These are phyloP conservation scores for Chinchilla lanigera DNA, from an alignment of 2,113 vertebrate species.

Conservation along the genomic window DNA sequence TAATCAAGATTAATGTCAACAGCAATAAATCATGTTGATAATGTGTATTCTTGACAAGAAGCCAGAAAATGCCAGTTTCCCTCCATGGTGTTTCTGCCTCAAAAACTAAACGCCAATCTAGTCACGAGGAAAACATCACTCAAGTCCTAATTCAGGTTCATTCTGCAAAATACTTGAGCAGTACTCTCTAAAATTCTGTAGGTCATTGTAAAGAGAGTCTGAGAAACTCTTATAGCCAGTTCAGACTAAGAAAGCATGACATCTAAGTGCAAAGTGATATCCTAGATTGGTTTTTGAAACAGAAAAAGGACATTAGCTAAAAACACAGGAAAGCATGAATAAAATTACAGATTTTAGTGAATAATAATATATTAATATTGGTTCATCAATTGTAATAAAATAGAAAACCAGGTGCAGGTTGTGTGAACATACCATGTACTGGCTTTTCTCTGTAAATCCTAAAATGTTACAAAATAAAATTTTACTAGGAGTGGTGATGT, in stretches of 20 bases:
- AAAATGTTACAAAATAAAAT: slow-evolving; percentile 16
- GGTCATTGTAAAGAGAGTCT: not conserved
- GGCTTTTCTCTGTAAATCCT: not conserved
- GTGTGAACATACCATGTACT: not conserved
- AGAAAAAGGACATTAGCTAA: not conserved
- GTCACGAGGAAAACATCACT: not conserved
- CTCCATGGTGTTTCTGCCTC: slow-evolving; percentile 17
- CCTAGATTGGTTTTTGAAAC: not conserved
- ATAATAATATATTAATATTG: not conserved
- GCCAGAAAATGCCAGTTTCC: slow-evolving; percentile 4
- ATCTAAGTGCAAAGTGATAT: not conserved
- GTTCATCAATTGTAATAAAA: not conserved
- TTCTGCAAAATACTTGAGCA: not conserved
- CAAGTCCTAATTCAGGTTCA: slow-evolving; percentile 1
- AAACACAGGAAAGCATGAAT: not conserved
- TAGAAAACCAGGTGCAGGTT: not conserved
- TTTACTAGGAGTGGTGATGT: not conserved
- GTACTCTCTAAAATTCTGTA: not conserved
- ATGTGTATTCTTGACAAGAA: not conserved
- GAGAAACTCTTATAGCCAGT: not conserved
- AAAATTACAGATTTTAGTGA: not conserved
- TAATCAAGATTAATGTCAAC: slow-evolving; percentile 58
- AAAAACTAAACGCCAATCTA: slow-evolving; percentile 28
- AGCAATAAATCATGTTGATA: slow-evolving; percentile 46
- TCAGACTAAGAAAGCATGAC: not conserved